Evolutionary conservation across 2,113 vertebrate genomes (phyloP).

Genomic region (Podocnemis expansa): DNA sequence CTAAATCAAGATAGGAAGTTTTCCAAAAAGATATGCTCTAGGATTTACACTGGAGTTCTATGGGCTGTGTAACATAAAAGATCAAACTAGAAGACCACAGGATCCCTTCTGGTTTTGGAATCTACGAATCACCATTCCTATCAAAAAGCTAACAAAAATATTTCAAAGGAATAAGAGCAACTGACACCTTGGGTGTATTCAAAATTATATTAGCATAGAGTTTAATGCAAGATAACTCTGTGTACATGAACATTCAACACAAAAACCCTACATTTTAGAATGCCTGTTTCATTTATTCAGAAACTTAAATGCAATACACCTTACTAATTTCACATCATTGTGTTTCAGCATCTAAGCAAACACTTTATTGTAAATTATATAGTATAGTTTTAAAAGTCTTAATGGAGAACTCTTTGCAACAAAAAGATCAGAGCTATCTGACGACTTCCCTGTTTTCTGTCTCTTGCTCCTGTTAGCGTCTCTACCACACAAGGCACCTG

Average conservation of each 20-base stretch:
- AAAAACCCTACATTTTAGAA: neutral
- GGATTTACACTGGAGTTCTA: neutral
- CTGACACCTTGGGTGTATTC: neutral
- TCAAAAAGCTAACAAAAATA: neutral
- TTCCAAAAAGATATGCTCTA: neutral
- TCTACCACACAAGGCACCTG: neutral
- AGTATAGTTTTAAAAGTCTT: neutral
- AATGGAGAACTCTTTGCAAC: accelerated
- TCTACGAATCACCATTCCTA: neutral
- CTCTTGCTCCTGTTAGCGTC: neutral
- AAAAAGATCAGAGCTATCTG: neutral
- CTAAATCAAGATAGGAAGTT: neutral
- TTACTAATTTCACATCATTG: neutral
- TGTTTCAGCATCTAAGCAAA: neutral
- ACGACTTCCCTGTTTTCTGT: neutral
- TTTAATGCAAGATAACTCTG: neutral
- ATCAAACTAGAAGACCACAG: neutral
- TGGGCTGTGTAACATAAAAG: neutral
- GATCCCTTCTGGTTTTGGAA: neutral
- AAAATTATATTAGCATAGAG: neutral
- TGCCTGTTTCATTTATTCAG: neutral
- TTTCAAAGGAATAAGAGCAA: neutral
- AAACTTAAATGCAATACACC: neutral
- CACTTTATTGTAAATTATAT: neutral
- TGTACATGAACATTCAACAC: neutral